Evolutionary conservation across 2,888 invertebrate species (phyloP).

Genomic region (Sinodicranocentrus sp.): DNA sequence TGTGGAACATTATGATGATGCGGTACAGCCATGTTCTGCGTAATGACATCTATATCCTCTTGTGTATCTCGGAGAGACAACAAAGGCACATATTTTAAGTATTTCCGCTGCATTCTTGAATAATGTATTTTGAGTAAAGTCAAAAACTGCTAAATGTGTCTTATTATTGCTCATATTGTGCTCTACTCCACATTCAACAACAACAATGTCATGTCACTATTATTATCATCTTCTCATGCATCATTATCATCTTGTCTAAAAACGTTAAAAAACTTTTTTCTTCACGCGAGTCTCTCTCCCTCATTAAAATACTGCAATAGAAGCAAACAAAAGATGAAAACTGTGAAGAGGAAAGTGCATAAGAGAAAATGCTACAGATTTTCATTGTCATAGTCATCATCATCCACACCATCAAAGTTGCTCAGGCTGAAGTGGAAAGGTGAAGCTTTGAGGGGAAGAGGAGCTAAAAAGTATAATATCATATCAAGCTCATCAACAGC

Average conservation of each 20-base stretch:
- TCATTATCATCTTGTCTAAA: not conserved
- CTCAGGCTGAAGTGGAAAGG: slow-evolving; percentile 14
- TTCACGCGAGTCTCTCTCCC: no score
- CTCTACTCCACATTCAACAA: not conserved
- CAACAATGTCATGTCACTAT: not conserved
- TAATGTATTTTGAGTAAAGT: slow-evolving; percentile 11
- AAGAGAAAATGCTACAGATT: slow-evolving; percentile 8
- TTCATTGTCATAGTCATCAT: slow-evolving; percentile 24
- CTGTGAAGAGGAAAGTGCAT: not conserved
- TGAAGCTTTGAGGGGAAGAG: not conserved
- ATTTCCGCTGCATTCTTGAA: slow-evolving; percentile 36
- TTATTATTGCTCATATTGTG: not conserved
- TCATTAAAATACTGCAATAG: no score
- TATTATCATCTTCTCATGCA: not conserved
- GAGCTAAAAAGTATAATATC: slow-evolving; percentile 2
- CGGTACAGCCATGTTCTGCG: slow-evolving; percentile 3
- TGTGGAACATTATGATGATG: slow-evolving; percentile 49
- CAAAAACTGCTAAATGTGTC: not conserved
- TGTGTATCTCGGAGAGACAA: not conserved
- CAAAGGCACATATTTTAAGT: not conserved
- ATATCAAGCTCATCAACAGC: not conserved
- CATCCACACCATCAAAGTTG: not conserved
- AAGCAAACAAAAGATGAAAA: not conserved
- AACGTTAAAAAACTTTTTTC: no score
- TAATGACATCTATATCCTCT: not conserved